phyloP scores from a whole-genome alignment of 2,888 invertebrate species.

The Bhutanitis thaidina region DNA sequence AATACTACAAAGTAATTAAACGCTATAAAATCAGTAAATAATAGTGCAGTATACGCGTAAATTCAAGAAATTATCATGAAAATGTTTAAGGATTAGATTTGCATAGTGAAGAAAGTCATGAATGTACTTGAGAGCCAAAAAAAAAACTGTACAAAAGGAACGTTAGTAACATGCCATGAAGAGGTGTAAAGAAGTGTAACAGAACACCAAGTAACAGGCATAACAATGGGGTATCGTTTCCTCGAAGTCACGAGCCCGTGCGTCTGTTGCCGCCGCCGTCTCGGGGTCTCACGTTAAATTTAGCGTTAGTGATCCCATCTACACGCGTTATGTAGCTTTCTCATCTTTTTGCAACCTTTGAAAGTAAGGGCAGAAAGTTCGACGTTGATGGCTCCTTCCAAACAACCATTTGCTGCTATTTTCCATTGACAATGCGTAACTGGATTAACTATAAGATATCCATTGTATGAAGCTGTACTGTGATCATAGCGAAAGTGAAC shows the following conservation, averaged over 20 bases:
- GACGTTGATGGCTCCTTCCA: background rate
- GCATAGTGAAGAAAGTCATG: conserved; percentile 28
- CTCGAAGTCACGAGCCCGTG: conserved; percentile 48
- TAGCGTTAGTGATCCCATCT: conserved; percentile 74
- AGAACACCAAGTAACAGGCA: conserved; percentile 66
- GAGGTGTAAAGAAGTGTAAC: conserved; percentile 66
- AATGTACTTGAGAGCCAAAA: conserved; percentile 27
- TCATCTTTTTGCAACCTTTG: conserved; percentile 32
- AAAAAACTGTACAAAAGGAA: conserved; percentile 48
- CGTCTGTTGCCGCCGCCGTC: conserved; percentile 53
- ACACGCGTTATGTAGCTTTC: conserved; percentile 35
- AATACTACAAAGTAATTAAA: no score
- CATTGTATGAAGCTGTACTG: background rate
- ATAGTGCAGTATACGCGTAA: no score
- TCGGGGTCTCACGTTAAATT: conserved; percentile 62
- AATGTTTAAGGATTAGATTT: background rate
- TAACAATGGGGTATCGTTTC: conserved; percentile 73
- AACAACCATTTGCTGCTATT: background rate
- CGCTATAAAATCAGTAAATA: no score
- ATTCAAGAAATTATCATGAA: no score
- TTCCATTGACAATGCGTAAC: background rate
- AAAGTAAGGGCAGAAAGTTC: conserved; percentile 55
- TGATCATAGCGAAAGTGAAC: background rate
- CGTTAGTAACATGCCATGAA: conserved; percentile 55
- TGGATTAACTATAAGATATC: background rate